Base-by-base conservation (phyloP, 2,797 vertebrate genomes). In the Neosilurus mollespiculum region DNA sequence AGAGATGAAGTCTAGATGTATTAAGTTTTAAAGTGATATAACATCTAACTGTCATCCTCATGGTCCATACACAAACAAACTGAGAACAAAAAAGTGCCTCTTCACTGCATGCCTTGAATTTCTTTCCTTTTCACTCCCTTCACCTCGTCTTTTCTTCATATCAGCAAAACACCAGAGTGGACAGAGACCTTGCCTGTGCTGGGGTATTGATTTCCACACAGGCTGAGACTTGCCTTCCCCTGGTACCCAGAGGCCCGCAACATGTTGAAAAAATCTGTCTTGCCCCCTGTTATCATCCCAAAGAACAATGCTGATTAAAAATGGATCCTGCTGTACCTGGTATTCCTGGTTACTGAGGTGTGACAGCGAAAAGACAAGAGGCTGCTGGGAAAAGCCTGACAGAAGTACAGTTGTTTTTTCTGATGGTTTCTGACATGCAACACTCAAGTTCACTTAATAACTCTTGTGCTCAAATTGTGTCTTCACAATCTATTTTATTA, bases 1-100 rank as follows among this genome's bases (percentile, higher is more conserved):
- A 69, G 58, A 72, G 77, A 84, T 80, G 54, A 24, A 69, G 54
- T 49, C 75, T 59, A 34, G 56, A 20, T 15, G 24, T 43, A 43
- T 43, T 43, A 16, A n/a, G 43, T 81, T 69, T 67, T 78, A 65
- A 77, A 81, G 62, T n/a, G 81, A 71, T 70, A 78, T 80, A 76
- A 59, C 73, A 76, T 87, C 85, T 70, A 76, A 87, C 85, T 70
- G 69, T 51, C 78, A 49, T 54, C 37, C 72, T 71, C 62, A 53
- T 71, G 56, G 37, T 70, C 22, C 83, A 16, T 26, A 6, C 64
- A 61, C 37, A 18, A 88, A 83, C 72, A 84, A 53, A 69, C 58
- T 84, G 22, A 30, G 80, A 76, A 79, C 71, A 66, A 82, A 70
- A 79, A 30, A 78, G 76, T 14, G 14, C 9, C 76, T 49, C 4